Conservation (phyloP, 2,113 vertebrate genomes). For the Amia ocellicauda region DNA sequence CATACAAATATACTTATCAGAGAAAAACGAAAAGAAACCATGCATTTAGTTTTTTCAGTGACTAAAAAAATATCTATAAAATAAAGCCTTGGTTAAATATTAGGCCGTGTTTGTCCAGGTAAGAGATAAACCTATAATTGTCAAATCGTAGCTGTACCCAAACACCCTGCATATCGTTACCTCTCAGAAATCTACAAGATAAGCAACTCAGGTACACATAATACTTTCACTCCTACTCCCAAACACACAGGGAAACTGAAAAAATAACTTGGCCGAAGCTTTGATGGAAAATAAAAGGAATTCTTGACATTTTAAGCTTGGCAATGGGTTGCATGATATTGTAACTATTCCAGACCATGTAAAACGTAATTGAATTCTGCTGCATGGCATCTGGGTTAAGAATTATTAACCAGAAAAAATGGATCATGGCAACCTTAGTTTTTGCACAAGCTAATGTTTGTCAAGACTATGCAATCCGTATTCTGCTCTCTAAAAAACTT, state of each 20-base stretch:
- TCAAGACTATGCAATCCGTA: too few species aligned
- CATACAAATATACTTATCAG: slow-evolving; percentile 11
- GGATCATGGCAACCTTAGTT: too few species aligned
- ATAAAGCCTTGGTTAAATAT: slow-evolving; percentile 13
- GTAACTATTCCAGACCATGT: not conserved
- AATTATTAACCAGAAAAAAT: too few species aligned
- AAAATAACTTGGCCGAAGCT: not conserved
- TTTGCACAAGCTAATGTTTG: too few species aligned
- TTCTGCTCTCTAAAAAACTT: too few species aligned
- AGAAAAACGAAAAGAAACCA: slow-evolving; percentile 8
- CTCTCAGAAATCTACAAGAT: slow-evolving; percentile 6
- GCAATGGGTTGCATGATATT: not conserved
- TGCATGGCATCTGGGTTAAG: too few species aligned
- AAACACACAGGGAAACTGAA: not conserved
- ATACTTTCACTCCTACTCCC: not conserved
- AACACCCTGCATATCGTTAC: not conserved
- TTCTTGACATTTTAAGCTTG: not conserved
- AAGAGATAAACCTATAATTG: slow-evolving; percentile 17
- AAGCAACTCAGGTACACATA: slow-evolving; percentile 8
- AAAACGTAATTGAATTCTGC: too few species aligned
- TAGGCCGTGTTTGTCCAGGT: slow-evolving; percentile 7
- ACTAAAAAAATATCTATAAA: slow-evolving; percentile 1
- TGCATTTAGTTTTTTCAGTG: slow-evolving; percentile 4
- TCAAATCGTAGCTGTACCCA: not conserved
- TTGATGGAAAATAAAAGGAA: not conserved